Percentiles rank a stretch among this genome's conserved stretches.
Conservation (phyloP, 2,113 vertebrate genomes). For the Pluvialis apricaria region DNA sequence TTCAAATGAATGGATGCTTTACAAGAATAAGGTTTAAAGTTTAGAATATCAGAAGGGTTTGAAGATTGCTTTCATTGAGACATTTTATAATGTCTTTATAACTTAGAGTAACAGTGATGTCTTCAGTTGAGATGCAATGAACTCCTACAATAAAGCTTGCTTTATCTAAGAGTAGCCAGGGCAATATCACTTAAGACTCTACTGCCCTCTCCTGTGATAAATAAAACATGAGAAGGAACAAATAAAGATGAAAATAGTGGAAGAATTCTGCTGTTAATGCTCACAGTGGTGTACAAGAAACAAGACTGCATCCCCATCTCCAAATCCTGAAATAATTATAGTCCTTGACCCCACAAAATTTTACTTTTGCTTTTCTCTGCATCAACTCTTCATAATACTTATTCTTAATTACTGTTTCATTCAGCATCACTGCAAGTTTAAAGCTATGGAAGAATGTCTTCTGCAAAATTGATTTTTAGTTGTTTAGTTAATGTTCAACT, state of each 20-base stretch:
- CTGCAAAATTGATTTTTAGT: background rate
- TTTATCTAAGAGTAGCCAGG: background rate
- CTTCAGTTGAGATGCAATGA: background rate
- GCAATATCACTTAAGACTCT: background rate
- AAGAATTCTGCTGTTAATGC: background rate
- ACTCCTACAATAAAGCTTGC: background rate
- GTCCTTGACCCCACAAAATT: background rate
- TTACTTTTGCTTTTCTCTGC: background rate
- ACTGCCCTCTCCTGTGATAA: background rate
- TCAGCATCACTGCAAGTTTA: background rate
- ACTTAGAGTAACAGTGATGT: background rate
- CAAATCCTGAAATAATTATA: background rate
- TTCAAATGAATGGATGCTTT: background rate
- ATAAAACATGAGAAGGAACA: background rate
- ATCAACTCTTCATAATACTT: background rate
- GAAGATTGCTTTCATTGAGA: background rate
- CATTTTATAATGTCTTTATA: background rate
- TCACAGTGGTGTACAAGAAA: background rate
- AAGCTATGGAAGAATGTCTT: background rate
- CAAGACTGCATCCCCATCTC: background rate
- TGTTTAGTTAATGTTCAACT: background rate
- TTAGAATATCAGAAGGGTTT: background rate
- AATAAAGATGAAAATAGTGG: background rate
- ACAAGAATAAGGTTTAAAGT: background rate
- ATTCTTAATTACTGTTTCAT: background rate